Conservation (phyloP, 2,797 vertebrate species). For the Micromesistius poutassou region DNA sequence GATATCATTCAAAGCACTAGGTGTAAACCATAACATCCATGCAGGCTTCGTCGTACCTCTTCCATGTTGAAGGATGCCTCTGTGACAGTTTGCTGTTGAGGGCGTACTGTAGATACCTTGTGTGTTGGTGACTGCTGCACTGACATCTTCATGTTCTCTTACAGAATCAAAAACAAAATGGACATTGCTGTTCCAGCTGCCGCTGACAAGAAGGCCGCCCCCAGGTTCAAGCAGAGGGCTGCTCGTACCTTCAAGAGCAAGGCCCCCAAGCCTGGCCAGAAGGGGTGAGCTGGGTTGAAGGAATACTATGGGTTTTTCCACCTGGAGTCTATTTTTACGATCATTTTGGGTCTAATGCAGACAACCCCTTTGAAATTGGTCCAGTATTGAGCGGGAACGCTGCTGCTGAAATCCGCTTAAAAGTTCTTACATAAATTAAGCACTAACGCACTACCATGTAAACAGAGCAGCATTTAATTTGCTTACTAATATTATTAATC, state of each 20-base stretch:
- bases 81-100: no score
- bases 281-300: conserved; percentile 37
- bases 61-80: neutral
- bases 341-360: no score
- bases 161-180: conserved; percentile 24
- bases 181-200: conserved; percentile 18
- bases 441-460: neutral
- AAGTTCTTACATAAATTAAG: neutral
- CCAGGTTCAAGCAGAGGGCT: conserved; percentile 57
- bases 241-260: conserved; percentile 62
- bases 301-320: neutral
- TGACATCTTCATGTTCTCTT: neutral
- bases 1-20: no score
- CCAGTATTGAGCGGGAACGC: no score
- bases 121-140: neutral
- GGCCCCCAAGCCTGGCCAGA: conserved; percentile 62
- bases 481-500: neutral
- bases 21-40: no score
- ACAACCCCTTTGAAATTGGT: neutral
- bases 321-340: no score
- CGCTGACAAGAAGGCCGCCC: conserved; percentile 48
- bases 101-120: no score
- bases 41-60: no score
- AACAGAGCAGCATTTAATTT: neutral
- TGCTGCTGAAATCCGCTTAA: no score